These are phyloP conservation scores for Erinaceus europaeus DNA, from an alignment of 2,113 vertebrate genomes.

Conservation along the genomic window DNA sequence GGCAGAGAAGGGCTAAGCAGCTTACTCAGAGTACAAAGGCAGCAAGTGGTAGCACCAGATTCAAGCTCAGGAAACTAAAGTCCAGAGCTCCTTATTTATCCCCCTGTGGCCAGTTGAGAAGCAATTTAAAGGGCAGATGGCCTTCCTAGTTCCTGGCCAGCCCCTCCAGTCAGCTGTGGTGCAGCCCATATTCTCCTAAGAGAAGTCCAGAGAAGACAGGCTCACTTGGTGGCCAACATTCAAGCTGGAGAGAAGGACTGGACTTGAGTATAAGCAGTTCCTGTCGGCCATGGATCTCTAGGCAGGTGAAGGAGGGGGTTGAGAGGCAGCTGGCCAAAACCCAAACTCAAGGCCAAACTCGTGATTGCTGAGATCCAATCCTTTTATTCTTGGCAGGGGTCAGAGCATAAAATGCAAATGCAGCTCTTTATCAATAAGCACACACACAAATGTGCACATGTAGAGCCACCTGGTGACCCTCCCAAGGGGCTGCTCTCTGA, in stretches of 20 bases:
- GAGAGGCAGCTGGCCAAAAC: background rate
- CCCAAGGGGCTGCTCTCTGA: background rate
- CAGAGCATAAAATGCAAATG: too few species aligned
- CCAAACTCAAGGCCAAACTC: background rate
- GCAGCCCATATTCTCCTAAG: background rate
- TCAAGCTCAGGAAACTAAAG: background rate
- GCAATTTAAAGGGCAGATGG: background rate
- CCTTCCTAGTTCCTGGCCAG: accelerated
- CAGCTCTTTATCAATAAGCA: conserved; percentile 1
- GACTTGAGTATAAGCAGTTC: background rate
- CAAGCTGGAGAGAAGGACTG: background rate
- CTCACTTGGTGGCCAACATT: background rate
- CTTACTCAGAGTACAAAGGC: background rate
- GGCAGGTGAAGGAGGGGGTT: background rate
- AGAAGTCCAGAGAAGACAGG: background rate
- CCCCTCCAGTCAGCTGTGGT: background rate
- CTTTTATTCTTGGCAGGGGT: background rate
- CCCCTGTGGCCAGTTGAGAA: background rate
- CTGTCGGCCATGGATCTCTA: background rate
- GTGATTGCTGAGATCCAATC: background rate
- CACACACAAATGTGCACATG: accelerated
- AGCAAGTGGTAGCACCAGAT: background rate
- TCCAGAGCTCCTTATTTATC: background rate
- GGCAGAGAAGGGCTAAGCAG: background rate
- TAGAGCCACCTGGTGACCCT: background rate